Base-by-base conservation (phyloP, 2,888 invertebrate species). In the Hedya salicella region DNA sequence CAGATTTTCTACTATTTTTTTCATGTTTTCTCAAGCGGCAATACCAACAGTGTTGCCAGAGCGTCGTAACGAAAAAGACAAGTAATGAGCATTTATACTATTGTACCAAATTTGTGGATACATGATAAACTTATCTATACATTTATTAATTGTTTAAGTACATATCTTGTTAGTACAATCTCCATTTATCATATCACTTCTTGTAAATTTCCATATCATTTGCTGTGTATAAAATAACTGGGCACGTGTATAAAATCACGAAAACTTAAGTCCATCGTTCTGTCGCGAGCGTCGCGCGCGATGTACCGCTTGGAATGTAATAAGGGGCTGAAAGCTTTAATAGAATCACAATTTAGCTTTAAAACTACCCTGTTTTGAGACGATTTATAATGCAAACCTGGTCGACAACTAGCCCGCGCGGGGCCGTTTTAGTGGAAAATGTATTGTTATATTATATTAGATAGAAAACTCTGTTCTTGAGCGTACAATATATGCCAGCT, bases 161-260 rank as follows among this genome's bases (percentile, higher is more conserved):
- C 91, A 91, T 92, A 91, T 91, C 91, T 88, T 83, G 82, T 87
- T 90, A 91, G 91, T 89, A 90, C 90, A 90, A 91, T 89, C 85
- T 88, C 82, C 87, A 88, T 84, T 81, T 85, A 80, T 90, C 91
- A 92, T 92, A 92, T 92, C 91, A 91, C 87, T 85, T 84, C 87
- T 88, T 91, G 90, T 91, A 91, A 88, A 91, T 87, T 87, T 83
- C 82, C 91, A 92, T 91, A 91, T 92, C 91, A 87, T 89, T 87
- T 86, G 86, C 87, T 89, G 87, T 91, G 85, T 87, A 85, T 75
- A 78, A 77, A 62, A 69, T 80, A 73, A 68, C 76, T 75, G 78
- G n/a, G 79, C 86, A 84, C 80, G 78, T 89, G 85, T 87, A 84
- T 83, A 82, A 83, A 81, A 87, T 82, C 81, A 80, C 82, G 85